Conservation (phyloP, 2,888 invertebrate genomes). For the Machimus rusticus region DNA sequence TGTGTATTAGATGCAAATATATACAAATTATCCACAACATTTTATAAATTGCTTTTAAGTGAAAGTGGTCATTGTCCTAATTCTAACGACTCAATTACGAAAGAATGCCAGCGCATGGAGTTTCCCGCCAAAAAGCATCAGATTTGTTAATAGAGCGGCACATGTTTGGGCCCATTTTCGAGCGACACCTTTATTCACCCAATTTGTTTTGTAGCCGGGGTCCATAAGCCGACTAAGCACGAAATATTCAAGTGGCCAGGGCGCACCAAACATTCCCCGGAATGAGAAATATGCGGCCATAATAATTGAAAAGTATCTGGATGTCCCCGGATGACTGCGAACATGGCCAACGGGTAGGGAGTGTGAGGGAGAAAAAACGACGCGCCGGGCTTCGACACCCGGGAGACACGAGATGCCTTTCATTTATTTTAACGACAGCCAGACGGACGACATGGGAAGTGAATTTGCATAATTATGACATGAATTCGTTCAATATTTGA, state of each 20-base stretch:
- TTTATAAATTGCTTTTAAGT: neutral
- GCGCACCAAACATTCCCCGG: neutral
- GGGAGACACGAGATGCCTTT: constrained; percentile 23
- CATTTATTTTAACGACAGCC: constrained; percentile 48
- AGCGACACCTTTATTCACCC: neutral
- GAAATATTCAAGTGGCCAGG: neutral
- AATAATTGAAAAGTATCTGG: constrained; percentile 33
- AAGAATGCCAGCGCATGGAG: neutral
- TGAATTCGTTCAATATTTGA: constrained; percentile 35
- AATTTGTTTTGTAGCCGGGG: neutral
- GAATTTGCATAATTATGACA: constrained; percentile 42
- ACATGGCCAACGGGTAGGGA: neutral
- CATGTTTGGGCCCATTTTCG: neutral
- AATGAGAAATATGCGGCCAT: neutral
- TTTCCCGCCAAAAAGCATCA: neutral
- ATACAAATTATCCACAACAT: neutral
- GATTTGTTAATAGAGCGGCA: neutral
- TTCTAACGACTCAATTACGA: neutral
- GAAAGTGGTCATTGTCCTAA: neutral
- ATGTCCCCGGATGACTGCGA: neutral
- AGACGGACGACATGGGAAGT: constrained; percentile 49
- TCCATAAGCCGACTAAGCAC: neutral
- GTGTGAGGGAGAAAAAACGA: neutral
- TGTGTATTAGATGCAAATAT: no score
- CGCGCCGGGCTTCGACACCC: constrained; percentile 8